Evolutionary conservation across 1,140 invertebrate genomes (phyloP).

Genomic region (Drosophila orosa): DNA sequence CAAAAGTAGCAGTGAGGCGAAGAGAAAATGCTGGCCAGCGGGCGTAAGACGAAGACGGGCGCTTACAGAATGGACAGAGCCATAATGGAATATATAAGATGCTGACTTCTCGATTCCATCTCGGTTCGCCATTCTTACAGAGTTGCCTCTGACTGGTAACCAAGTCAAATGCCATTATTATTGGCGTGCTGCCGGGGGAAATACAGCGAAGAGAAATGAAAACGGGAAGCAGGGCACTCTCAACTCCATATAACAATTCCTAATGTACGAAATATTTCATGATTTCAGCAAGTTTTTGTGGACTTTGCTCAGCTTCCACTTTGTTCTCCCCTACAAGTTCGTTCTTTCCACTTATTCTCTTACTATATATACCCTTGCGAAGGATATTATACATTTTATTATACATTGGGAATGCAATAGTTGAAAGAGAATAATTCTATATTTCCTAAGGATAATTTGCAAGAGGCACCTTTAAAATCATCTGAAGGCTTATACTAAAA

Average conservation of each 20-base stretch:
- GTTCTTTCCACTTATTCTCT: slow-evolving; percentile 8
- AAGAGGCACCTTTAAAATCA: no score
- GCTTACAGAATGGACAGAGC: slow-evolving; percentile 17
- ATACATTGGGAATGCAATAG: not conserved
- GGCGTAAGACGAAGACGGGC: slow-evolving; percentile 3
- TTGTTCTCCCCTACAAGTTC: slow-evolving; percentile 3
- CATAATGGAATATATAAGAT: slow-evolving; percentile 59
- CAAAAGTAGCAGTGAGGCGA: slow-evolving; percentile 21
- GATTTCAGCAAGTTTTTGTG: slow-evolving; percentile 63
- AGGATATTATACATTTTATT: not conserved
- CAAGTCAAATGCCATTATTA: slow-evolving; percentile 75
- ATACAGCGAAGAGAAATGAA: not conserved
- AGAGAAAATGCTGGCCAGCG: slow-evolving; percentile 6
- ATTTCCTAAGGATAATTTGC: not conserved
- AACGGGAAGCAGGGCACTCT: slow-evolving; percentile 11
- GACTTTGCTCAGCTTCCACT: slow-evolving; percentile 6
- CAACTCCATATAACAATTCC: slow-evolving; percentile 51
- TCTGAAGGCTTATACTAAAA: not conserved
- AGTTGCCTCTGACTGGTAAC: slow-evolving; percentile 36
- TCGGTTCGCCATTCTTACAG: not conserved
- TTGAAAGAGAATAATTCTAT: not conserved
- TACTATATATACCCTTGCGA: slow-evolving; percentile 3
- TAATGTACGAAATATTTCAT: slow-evolving; percentile 81
- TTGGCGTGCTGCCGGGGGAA: slow-evolving; percentile 54
- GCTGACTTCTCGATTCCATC: slow-evolving; percentile 41